Evolutionary conservation across 2,888 invertebrate species (phyloP).

Genomic region (Glyphotaelius pellucidus): DNA sequence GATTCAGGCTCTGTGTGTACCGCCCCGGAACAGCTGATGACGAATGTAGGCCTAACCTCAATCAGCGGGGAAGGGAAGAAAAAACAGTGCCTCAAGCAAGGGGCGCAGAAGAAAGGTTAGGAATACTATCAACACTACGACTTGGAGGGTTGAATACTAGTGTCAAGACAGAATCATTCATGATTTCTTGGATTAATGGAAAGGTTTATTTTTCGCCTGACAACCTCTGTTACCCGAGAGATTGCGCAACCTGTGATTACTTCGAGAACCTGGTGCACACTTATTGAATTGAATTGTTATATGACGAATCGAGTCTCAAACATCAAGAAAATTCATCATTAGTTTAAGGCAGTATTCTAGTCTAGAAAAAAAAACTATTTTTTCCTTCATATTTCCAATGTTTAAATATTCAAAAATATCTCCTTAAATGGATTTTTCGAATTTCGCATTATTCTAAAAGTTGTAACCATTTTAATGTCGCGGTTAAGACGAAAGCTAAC

Average conservation of each 20-base stretch:
- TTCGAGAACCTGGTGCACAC: background rate
- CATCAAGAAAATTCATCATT: background rate
- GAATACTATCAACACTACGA: background rate
- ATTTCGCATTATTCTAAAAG: too few species aligned
- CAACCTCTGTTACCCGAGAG: background rate
- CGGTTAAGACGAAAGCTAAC: too few species aligned
- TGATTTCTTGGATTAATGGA: background rate
- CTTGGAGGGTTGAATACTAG: background rate
- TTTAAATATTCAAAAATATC: too few species aligned
- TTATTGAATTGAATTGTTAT: background rate
- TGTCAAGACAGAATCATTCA: conserved; percentile 36
- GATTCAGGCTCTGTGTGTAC: conserved; percentile 60
- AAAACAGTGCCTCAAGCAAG: conserved; percentile 27
- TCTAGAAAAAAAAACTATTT: too few species aligned
- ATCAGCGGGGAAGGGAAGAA: background rate
- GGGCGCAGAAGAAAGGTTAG: conserved; percentile 37
- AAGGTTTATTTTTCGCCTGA: background rate
- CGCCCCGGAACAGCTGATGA: conserved; percentile 58
- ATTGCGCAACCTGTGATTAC: background rate
- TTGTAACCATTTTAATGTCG: too few species aligned
- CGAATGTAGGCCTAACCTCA: conserved; percentile 55
- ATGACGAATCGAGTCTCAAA: background rate
- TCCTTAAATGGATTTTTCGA: too few species aligned
- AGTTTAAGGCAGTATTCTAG: too few species aligned
- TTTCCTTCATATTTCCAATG: too few species aligned